phyloP scores from a whole-genome alignment of 2,113 vertebrate genomes.

The Plectropomus leopardus region DNA sequence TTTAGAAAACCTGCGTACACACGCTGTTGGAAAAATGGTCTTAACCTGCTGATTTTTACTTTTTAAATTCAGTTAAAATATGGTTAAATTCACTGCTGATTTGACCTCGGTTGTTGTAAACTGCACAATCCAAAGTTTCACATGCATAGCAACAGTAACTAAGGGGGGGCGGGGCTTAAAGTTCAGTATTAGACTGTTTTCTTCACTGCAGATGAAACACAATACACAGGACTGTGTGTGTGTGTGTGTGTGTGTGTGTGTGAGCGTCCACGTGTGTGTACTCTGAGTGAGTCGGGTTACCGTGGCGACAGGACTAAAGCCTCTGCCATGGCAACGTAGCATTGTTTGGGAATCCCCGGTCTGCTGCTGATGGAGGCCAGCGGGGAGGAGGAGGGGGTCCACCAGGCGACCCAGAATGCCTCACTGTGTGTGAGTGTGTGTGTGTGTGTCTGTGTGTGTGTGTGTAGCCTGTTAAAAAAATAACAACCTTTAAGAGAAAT shows the following conservation, averaged over 20 bases:
- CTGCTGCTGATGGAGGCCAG: constrained; percentile 25
- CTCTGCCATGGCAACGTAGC: constrained; percentile 36
- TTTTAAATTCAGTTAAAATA: too few species aligned
- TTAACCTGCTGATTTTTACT: too few species aligned
- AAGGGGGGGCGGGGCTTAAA: background rate
- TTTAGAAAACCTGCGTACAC: too few species aligned
- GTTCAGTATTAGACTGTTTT: background rate
- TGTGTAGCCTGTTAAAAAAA: background rate
- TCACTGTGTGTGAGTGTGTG: background rate
- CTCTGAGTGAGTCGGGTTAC: constrained; percentile 7
- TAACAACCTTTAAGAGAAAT: background rate
- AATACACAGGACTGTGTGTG: background rate
- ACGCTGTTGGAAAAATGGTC: too few species aligned
- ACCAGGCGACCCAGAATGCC: constrained; percentile 5
- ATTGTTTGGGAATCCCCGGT: constrained; percentile 61
- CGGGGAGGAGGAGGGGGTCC: background rate
- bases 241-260: background rate
- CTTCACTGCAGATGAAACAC: constrained; percentile 2
- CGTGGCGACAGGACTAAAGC: background rate
- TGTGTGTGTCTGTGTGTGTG: background rate
- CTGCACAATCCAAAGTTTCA: too few species aligned
- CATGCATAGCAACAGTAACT: too few species aligned
- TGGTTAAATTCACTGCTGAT: too few species aligned
- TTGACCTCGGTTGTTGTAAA: too few species aligned
- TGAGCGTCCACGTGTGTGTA: background rate